Percentiles rank a stretch among this genome's conserved stretches.
phyloP scores from a whole-genome alignment of 2,113 vertebrate genomes.

The Cololabis saira region DNA sequence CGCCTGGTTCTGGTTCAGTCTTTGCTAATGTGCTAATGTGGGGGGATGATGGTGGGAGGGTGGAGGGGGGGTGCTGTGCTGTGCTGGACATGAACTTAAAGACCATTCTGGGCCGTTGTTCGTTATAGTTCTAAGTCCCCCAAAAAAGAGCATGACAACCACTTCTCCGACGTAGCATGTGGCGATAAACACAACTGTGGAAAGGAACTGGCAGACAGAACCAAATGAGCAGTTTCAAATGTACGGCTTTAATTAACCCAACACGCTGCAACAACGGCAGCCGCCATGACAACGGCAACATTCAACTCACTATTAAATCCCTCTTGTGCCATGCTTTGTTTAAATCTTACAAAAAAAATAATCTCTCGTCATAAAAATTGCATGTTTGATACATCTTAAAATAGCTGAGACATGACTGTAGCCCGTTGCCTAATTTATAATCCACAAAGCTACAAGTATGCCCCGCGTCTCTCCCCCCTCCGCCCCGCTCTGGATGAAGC shows the following conservation, averaged over 20 bases:
- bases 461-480: neutral
- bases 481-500: neutral
- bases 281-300: neutral
- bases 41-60: no score
- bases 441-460: no score
- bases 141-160: neutral
- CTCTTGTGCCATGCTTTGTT: no score
- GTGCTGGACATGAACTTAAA: neutral
- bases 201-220: neutral
- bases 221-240: neutral
- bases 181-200: neutral
- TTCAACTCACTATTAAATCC: neutral
- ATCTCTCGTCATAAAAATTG: no score
- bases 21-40: no score
- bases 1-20: neutral
- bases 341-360: no score
- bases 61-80: neutral
- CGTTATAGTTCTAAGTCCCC: no score
- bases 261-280: neutral
- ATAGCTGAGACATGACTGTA: no score
- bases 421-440: no score
- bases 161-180: neutral
- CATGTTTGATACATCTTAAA: no score
- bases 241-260: neutral
- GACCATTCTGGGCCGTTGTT: no score